These are phyloP conservation scores for Acleris literana DNA, from an alignment of 2,888 invertebrate species.

Conservation along the genomic window DNA sequence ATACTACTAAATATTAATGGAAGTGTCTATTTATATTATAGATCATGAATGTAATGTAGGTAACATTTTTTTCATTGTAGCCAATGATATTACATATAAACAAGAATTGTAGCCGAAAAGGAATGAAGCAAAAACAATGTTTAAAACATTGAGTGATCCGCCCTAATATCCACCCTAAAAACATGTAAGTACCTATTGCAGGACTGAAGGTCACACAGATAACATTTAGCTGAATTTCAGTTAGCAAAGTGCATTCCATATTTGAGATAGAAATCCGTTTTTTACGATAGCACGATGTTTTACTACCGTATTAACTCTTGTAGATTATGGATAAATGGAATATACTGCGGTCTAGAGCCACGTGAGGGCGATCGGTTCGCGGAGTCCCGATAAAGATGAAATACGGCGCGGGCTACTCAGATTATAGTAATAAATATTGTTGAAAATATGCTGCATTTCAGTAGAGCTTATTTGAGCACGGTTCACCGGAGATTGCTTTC, in stretches of 20 bases:
- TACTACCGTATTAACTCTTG: conserved; percentile 33
- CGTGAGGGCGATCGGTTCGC: conserved; percentile 53
- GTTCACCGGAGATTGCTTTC: conserved; percentile 47
- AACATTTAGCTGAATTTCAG: too few species aligned
- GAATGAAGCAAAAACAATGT: too few species aligned
- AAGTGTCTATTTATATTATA: too few species aligned
- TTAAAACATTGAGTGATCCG: too few species aligned
- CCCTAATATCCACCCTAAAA: too few species aligned
- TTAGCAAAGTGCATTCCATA: neutral
- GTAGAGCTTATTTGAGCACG: conserved; percentile 44
- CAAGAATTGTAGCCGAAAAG: too few species aligned
- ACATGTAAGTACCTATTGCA: too few species aligned
- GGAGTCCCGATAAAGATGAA: conserved; percentile 58
- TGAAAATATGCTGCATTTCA: conserved; percentile 55
- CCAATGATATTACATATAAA: too few species aligned
- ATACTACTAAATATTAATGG: too few species aligned
- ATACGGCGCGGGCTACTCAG: conserved; percentile 54
- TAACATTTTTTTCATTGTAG: too few species aligned
- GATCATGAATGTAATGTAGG: too few species aligned
- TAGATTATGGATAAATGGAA: conserved; percentile 32
- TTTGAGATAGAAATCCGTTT: neutral
- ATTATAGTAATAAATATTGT: conserved; percentile 62
- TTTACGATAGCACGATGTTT: conserved; percentile 10
- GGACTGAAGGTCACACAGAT: too few species aligned
- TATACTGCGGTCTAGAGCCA: conserved; percentile 38